Evolutionary conservation across 2,113 vertebrate genomes (phyloP).

Genomic region (Cettia cetti): DNA sequence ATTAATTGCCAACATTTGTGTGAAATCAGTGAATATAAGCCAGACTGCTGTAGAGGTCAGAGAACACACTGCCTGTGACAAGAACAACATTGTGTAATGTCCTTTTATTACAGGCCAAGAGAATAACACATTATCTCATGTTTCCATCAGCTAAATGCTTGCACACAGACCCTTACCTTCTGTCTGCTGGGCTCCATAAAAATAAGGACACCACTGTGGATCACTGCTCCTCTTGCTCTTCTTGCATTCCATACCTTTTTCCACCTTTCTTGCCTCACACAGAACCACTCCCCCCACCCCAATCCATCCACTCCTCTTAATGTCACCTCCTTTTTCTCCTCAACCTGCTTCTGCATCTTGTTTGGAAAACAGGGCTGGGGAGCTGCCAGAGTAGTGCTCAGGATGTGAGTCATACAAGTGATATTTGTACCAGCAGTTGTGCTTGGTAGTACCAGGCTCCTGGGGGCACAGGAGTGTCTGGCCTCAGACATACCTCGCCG

Average conservation of each 20-base stretch:
- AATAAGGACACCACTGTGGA: not conserved
- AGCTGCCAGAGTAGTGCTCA: too few relatives aligned
- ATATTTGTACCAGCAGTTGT: not conserved
- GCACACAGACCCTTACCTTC: not conserved
- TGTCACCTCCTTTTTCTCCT: not conserved
- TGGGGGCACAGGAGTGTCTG: not conserved
- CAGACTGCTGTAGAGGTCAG: not conserved
- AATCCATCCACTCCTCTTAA: not conserved
- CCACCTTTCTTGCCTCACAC: not conserved
- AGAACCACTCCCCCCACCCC: not conserved
- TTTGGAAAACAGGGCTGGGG: not conserved
- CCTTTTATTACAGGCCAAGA: not conserved
- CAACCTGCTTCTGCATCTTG: not conserved
- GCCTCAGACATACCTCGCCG: accelerated
- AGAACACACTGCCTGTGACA: not conserved
- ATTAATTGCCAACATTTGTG: not conserved
- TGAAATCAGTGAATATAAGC: not conserved
- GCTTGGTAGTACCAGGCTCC: not conserved
- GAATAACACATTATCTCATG: not conserved
- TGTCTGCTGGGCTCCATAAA: not conserved
- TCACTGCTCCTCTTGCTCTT: not conserved
- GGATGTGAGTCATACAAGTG: accelerated
- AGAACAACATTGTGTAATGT: not conserved
- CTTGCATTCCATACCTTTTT: not conserved
- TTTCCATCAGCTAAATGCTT: not conserved